Conservation (phyloP, 2,113 vertebrate species). For the Accipiter virgatus region DNA sequence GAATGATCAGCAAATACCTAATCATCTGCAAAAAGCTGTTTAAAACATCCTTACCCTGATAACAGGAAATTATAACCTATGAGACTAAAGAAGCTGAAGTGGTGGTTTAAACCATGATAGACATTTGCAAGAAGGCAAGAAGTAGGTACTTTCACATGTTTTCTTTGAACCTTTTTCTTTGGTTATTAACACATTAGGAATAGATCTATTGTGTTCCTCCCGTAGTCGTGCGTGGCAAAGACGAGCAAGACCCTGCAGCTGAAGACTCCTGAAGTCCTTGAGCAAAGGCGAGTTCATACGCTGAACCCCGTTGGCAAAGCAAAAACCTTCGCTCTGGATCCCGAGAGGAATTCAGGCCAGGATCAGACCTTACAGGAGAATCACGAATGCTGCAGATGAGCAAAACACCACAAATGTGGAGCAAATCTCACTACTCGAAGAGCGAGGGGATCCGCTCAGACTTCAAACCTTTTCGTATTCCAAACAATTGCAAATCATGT, state of each 20-base stretch:
- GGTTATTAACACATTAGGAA: not conserved
- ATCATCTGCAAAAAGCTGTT: constrained; percentile 62
- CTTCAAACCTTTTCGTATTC: not conserved
- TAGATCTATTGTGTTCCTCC: not conserved
- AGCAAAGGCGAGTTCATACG: fast-evolving
- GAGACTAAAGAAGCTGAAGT: constrained; percentile 49
- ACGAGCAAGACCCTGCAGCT: not conserved
- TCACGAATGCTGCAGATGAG: not conserved
- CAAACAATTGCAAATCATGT: not conserved
- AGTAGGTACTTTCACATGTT: not conserved
- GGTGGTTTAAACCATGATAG: constrained; percentile 53
- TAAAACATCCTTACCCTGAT: constrained; percentile 61
- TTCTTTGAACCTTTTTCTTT: not conserved
- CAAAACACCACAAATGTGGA: not conserved
- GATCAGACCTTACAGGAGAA: not conserved
- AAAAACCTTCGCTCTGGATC: not conserved
- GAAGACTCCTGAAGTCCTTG: not conserved
- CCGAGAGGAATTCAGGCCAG: not conserved
- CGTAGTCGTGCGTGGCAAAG: not conserved
- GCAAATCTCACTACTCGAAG: not conserved
- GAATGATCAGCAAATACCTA: constrained; percentile 74
- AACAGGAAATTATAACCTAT: constrained; percentile 68
- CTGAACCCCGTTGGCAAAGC: not conserved
- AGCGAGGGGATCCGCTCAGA: not conserved
- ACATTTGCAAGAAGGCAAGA: not conserved